These are phyloP conservation scores for Orientallactaga bullata DNA, from an alignment of 2,113 vertebrate genomes.

Conservation along the genomic window DNA sequence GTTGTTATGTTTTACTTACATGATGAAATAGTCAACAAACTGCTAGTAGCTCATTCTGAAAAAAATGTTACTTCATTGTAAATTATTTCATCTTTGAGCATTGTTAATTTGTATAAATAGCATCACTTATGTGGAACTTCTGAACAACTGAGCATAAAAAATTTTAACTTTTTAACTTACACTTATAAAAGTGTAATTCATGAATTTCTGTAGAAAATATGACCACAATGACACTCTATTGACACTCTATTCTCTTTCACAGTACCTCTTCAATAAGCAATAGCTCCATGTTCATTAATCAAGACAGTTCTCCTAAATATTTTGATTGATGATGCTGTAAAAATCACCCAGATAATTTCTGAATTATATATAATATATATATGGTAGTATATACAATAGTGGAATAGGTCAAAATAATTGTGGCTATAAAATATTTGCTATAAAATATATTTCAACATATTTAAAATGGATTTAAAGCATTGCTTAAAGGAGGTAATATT, in stretches of 20 bases:
- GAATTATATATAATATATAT: not conserved
- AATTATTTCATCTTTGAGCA: not conserved
- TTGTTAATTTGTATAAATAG: not conserved
- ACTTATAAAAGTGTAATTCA: not conserved
- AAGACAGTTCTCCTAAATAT: not conserved
- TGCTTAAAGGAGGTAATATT: not conserved
- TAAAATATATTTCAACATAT: not conserved
- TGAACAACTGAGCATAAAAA: not conserved
- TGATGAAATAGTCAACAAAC: not conserved
- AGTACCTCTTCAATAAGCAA: not conserved
- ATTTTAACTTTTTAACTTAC: not conserved
- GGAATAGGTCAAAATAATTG: not conserved
- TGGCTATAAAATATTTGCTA: not conserved
- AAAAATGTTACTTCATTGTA: not conserved
- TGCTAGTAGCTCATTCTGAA: not conserved
- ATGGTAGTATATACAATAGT: not conserved
- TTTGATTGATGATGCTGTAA: not conserved
- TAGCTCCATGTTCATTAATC: not conserved
- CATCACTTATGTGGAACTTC: not conserved
- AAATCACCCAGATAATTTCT: not conserved
- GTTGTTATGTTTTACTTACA: not conserved
- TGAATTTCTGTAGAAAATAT: not conserved
- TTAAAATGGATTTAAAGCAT: constrained; percentile 7
- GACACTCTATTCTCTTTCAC: not conserved
- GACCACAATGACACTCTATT: rapidly evolving